Percentiles rank a stretch among this genome's conserved stretches.
Evolutionary conservation across 2,113 vertebrate genomes (phyloP).

Genomic region (Archocentrus centrarchus): DNA sequence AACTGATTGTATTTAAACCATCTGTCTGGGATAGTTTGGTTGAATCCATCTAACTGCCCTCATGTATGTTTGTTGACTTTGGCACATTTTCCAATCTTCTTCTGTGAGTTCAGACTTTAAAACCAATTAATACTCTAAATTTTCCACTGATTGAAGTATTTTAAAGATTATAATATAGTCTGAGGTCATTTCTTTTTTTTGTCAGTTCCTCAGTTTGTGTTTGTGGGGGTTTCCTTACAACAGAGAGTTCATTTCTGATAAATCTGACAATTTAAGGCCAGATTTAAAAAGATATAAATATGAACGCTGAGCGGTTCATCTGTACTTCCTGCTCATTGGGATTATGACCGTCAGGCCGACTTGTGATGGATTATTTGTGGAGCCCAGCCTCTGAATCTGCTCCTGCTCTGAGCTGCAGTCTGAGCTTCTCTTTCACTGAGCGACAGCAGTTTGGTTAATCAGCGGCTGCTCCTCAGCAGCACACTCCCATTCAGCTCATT

Average conservation of each 20-base stretch:
- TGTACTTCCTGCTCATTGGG: neutral
- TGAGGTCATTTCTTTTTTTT: too few relatives aligned
- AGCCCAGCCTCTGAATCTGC: neutral
- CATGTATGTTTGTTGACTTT: too few relatives aligned
- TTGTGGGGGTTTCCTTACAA: too few relatives aligned
- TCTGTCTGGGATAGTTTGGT: too few relatives aligned
- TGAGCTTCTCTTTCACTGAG: neutral
- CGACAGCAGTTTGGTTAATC: conserved; percentile 22
- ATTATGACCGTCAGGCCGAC: neutral
- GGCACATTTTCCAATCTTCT: too few relatives aligned
- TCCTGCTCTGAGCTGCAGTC: neutral
- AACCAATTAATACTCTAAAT: neutral
- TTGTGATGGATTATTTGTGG: neutral
- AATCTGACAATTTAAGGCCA: neutral
- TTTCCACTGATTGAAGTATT: rapidly evolving
- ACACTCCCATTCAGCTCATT: conserved; percentile 46
- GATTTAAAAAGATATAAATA: neutral
- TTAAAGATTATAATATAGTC: too few relatives aligned
- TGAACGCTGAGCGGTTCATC: neutral
- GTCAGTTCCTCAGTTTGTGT: too few relatives aligned
- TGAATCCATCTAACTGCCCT: too few relatives aligned
- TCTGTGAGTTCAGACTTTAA: too few relatives aligned
- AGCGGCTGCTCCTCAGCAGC: conserved; percentile 23
- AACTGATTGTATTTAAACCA: too few relatives aligned
- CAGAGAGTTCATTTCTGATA: too few relatives aligned